These are phyloP conservation scores for Macquaria australasica DNA, from an alignment of 2,113 vertebrate genomes.

Conservation along the genomic window DNA sequence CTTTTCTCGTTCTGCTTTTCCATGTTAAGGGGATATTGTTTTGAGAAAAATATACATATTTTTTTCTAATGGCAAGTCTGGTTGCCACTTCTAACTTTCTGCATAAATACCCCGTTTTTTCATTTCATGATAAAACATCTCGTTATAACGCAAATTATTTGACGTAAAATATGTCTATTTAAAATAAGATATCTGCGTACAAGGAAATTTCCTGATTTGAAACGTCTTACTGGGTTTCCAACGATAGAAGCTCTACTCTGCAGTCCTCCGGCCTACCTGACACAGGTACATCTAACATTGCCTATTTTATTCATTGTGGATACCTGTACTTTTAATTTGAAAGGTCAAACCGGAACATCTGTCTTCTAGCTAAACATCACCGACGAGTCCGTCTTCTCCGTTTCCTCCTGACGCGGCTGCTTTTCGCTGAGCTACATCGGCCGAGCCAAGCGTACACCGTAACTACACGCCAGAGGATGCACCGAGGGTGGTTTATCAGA, in stretches of 20 bases:
- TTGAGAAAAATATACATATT: not conserved
- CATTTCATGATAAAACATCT: not conserved
- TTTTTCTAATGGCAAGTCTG: not conserved
- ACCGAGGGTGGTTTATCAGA: slow-evolving; percentile 61
- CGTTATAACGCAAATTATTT: not conserved
- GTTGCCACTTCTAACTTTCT: not conserved
- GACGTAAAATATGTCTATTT: not conserved
- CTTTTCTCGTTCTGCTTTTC: not conserved
- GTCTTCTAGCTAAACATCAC: slow-evolving; percentile 37
- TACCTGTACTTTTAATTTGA: slow-evolving; percentile 52
- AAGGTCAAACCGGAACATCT: slow-evolving; percentile 22
- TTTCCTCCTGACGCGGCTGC: slow-evolving; percentile 65
- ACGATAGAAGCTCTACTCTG: not conserved
- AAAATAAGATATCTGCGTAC: not conserved
- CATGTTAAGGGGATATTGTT: not conserved
- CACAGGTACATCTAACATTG: not conserved
- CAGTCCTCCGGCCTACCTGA: not conserved
- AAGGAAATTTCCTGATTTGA: not conserved
- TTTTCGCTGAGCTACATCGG: slow-evolving; percentile 62
- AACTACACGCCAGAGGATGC: slow-evolving; percentile 69
- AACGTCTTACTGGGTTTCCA: not conserved
- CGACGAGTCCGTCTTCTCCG: not conserved
- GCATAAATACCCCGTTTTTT: not conserved
- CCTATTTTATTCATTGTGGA: not conserved
- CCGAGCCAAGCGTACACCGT: slow-evolving; percentile 32